These are phyloP conservation scores for Alloplasta piceator DNA, from an alignment of 2,888 invertebrate species.

Conservation along the genomic window DNA sequence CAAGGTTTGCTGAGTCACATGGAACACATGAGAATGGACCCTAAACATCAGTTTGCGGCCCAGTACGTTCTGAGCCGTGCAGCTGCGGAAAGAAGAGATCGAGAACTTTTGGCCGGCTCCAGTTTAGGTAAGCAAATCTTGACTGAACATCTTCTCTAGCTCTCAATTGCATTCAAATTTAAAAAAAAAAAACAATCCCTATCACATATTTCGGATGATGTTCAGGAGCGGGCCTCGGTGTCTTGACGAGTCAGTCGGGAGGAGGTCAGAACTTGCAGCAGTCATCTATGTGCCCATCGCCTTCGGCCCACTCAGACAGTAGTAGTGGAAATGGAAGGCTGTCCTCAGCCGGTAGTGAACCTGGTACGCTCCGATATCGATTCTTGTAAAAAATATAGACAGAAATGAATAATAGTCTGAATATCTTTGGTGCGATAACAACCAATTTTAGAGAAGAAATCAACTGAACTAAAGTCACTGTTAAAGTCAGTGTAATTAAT, in stretches of 20 bases:
- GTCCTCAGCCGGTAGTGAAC: constrained; percentile 92
- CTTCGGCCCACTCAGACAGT: constrained; percentile 94
- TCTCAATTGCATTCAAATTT: constrained; percentile 50
- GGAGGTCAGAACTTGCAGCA: constrained; percentile 84
- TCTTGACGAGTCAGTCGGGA: constrained; percentile 81
- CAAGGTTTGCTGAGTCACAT: constrained; percentile 95
- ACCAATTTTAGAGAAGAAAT: neutral
- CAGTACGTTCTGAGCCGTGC: constrained; percentile 96
- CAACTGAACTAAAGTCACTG: too few species aligned
- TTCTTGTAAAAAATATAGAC: constrained; percentile 2
- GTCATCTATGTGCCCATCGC: constrained; percentile 91
- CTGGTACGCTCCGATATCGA: constrained; percentile 82
- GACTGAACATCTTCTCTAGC: neutral
- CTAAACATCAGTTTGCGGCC: constrained; percentile 97
- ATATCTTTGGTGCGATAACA: neutral
- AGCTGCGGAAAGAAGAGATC: constrained; percentile 94
- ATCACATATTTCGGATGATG: constrained; percentile 65
- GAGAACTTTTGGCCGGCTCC: constrained; percentile 88
- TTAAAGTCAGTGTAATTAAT: neutral
- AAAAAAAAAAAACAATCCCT: constrained; percentile 18
- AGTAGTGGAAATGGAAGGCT: constrained; percentile 92
- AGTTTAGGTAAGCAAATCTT: constrained; percentile 78
- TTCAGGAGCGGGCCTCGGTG: constrained; percentile 81
- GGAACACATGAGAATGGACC: constrained; percentile 99
- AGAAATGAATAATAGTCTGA: too few species aligned